Evolutionary conservation across 2,113 vertebrate genomes (phyloP).

Genomic region (Campylorhamphus procurvoides): DNA sequence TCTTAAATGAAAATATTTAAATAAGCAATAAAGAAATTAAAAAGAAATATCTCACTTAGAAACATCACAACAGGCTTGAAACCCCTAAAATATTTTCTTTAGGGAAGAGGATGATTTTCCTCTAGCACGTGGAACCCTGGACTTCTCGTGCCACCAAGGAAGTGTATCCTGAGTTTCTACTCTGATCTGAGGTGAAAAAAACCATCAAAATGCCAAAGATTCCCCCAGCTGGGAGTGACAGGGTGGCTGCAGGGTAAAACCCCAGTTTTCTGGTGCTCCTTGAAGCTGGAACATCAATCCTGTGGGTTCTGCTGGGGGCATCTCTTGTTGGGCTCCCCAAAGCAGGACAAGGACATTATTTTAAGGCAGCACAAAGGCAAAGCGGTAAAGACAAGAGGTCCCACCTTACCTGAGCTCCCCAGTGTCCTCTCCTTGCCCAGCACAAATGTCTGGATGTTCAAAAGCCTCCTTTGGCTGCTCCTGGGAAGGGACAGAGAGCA

Average conservation of each 20-base stretch:
- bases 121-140: not conserved
- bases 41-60: not conserved
- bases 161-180: not conserved
- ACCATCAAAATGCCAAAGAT: not conserved
- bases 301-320: not conserved
- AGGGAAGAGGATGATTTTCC: not conserved
- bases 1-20: not conserved
- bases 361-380: not conserved
- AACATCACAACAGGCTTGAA: not conserved
- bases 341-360: not conserved
- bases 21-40: not conserved
- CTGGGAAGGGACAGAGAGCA: not conserved
- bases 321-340: not conserved
- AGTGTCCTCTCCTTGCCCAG: not conserved
- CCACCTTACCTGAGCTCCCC: not conserved
- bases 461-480: not conserved
- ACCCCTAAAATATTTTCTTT: not conserved
- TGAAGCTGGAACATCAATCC: not conserved
- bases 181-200: not conserved
- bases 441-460: not conserved
- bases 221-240: accelerated
- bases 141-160: not conserved
- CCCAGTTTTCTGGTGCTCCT: not conserved
- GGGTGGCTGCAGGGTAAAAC: not conserved
- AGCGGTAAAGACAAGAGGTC: not conserved